These are phyloP conservation scores for Cryptoprocta ferox DNA, from an alignment of 2,797 vertebrate species.

Conservation along the genomic window DNA sequence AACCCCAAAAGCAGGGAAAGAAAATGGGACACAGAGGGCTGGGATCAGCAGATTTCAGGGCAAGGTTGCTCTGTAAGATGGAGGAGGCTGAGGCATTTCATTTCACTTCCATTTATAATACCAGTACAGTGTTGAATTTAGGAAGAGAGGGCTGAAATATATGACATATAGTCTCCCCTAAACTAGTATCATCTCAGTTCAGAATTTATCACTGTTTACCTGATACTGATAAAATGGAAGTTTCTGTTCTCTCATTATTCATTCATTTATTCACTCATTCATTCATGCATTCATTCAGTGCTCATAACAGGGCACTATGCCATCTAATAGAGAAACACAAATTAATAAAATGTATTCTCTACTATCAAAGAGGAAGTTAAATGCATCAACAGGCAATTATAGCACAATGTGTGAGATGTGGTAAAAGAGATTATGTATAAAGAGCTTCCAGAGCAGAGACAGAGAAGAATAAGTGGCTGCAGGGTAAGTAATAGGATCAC, in stretches of 20 bases:
- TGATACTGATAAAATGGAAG: not conserved
- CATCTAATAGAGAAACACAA: conserved; percentile 4
- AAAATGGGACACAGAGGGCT: not conserved
- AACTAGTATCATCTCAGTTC: not conserved
- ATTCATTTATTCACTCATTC: not conserved
- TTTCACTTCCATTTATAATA: not conserved
- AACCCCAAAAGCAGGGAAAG: not conserved
- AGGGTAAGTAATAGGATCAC: not conserved
- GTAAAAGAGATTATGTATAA: not conserved
- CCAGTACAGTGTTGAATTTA: not conserved
- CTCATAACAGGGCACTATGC: not conserved
- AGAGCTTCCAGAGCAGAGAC: not conserved
- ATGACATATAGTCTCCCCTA: not conserved
- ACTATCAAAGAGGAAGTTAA: conserved; percentile 11
- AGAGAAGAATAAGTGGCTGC: not conserved
- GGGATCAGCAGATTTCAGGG: not conserved
- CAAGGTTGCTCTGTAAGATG: not conserved
- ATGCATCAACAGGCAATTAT: not conserved
- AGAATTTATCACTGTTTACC: not conserved
- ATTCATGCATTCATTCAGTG: not conserved
- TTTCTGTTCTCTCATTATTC: not conserved
- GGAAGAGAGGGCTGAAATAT: not conserved
- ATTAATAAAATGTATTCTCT: conserved; percentile 30
- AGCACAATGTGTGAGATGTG: not conserved
- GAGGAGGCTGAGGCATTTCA: not conserved